These are phyloP conservation scores for Belgica antarctica DNA, from an alignment of 2,888 invertebrate genomes.

Conservation along the genomic window DNA sequence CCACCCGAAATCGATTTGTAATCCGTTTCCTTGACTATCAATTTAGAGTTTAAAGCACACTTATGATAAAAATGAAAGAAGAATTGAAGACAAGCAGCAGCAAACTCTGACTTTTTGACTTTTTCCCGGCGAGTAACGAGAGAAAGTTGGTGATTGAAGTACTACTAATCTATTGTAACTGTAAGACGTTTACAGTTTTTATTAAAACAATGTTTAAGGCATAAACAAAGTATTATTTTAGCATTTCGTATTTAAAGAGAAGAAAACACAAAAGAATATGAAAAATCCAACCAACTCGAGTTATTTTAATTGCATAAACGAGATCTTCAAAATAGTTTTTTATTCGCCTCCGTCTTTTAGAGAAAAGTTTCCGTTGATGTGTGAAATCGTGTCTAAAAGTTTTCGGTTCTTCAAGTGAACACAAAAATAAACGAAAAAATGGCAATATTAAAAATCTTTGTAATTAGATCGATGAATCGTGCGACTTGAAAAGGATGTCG, in stretches of 20 bases:
- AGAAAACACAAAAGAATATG: background rate
- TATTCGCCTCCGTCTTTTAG: background rate
- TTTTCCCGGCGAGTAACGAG: background rate
- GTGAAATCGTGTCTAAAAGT: too few species aligned
- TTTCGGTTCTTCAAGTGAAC: background rate
- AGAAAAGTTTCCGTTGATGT: background rate
- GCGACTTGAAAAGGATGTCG: background rate
- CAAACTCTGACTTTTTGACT: background rate
- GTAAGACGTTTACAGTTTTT: background rate
- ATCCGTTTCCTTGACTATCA: constrained; percentile 4
- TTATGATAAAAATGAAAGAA: too few species aligned
- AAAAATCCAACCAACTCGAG: too few species aligned
- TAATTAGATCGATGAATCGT: background rate
- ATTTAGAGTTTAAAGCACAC: background rate
- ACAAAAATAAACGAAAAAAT: background rate
- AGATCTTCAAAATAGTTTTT: background rate
- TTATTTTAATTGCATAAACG: constrained; percentile 2
- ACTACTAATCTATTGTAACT: constrained; percentile 10
- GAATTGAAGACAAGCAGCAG: background rate
- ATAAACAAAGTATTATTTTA: constrained; percentile 29
- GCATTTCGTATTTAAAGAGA: constrained; percentile 9
- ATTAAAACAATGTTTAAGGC: constrained; percentile 3
- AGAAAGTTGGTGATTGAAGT: background rate
- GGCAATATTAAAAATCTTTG: constrained; percentile 15
- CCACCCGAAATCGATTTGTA: background rate